Evolutionary conservation across 2,888 invertebrate genomes (phyloP), one percentile per base, ranked within the genome.

Genomic region (Netelia melanura): DNA sequence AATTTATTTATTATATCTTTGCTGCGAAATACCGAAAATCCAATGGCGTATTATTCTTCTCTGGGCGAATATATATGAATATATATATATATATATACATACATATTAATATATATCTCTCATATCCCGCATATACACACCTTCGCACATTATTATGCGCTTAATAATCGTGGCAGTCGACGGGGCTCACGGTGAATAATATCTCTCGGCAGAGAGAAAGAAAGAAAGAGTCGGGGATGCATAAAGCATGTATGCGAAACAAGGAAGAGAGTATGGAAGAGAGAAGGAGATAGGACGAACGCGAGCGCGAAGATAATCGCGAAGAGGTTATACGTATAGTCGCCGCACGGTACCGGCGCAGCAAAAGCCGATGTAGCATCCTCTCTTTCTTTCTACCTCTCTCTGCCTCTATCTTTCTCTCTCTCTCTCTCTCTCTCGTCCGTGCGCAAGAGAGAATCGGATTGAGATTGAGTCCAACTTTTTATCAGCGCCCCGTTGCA

Each of bases 381-480:
- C 61, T 62, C 64, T 72, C 64, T n/a, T 17, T 62, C 81, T 68
- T 17, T 17, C 17, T 17, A 17, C 17, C 0, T 17, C 17, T 17
- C 17, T 17, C 17, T 17, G 17, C 17, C 17, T 17, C 17, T 17
- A 17, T 17, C 17, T 17, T 17, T 17, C 17, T 17, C 17, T 17
- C 17, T 17, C 17, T 17, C 44, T 76, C 38, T 80, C n/a, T 85
- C 82, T 80, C 85, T 67, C 65, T 65, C 58, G 65, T 25, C 48
- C 25, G 30, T 17, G 43, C 38, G 68, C 56, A 56, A 64, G 14
- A 80, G 70, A 85, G 88, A 83, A 87, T 90, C 89, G 90, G 92
- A 93, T 93, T 93, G 92, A 93, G 93, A 93, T 93, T 92, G 91
- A 92, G 91, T 89, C 89, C 81, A 88, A 90, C 89, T 92, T 91